Evolutionary conservation across 1,140 invertebrate genomes (phyloP), one percentile per base, ranked within the genome.

Genomic region (Helicoverpa zea): DNA sequence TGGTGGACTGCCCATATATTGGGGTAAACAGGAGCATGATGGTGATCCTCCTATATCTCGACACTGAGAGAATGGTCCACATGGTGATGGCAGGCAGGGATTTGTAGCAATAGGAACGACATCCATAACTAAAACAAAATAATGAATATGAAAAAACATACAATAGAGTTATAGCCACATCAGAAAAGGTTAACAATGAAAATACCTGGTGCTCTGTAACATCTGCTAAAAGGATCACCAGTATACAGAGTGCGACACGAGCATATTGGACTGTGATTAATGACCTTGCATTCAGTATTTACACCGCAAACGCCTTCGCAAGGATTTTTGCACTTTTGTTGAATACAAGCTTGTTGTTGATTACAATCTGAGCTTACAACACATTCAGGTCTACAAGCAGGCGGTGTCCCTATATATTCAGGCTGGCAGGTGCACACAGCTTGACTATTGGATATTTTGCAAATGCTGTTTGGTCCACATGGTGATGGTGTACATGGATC

Each of bases 401-500:
- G 95, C 51, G 95, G 96, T 81, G 92, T 90, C 54, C 92, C 94
- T 14, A 94, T 80, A 84, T 95, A 96, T 75, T 95, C 95, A 10
- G 91, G 83, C 58, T 95, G 88, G 88, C 96, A 97, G n/a, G 96
- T 96, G 89, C 97, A 98, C 3, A 97, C 96, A 4, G 97, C 96
- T 91, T 97, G 96, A 59, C 95, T 94, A 85, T 97, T 97, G 43
- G 95, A 96, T 85, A 97, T 96, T 85, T 96, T 96, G 91, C 97
- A 98, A 83, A 96, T 92, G 87, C 96, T 96, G 88, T 98, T 96
- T 18, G 97, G 96, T 30, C 98, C 98, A 91, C 98, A 98, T 3
- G 97, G 97, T 18, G 97, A 97, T 58, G 97, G 97, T 75, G 95
- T 93, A 89, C 97, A 98, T 2, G 97, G 97, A 88, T 97, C 95